Conservation (phyloP, 1,140 invertebrate genomes). For the Leptinotarsa undecemlineata region DNA sequence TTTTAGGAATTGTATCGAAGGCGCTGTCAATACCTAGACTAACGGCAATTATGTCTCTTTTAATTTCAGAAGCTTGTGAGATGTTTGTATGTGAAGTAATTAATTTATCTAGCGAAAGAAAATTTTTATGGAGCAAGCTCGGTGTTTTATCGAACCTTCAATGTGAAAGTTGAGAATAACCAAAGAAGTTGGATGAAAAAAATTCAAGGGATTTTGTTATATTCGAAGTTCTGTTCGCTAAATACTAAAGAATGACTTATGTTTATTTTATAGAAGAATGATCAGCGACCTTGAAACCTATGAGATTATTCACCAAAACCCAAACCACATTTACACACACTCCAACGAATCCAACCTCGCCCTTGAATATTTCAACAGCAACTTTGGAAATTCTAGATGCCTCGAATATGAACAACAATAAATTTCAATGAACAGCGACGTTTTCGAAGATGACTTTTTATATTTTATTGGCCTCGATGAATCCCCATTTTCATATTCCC, state of each 20-base stretch:
- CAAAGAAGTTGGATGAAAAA: too few species aligned
- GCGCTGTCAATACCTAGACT: conserved; percentile 10
- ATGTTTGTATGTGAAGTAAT: conserved; percentile 17
- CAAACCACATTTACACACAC: neutral
- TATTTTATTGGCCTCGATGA: conserved; percentile 32
- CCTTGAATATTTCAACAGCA: neutral
- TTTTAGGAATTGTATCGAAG: conserved; percentile 14
- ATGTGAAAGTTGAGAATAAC: too few species aligned
- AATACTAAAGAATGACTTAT: too few species aligned
- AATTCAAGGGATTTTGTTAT: too few species aligned
- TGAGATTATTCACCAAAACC: too few species aligned
- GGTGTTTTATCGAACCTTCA: too few species aligned
- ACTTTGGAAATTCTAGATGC: neutral
- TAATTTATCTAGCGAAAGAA: too few species aligned
- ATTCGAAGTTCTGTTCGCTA: too few species aligned
- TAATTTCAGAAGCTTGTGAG: conserved; percentile 3
- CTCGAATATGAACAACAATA: conserved; percentile 11
- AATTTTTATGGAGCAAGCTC: too few species aligned
- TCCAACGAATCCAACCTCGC: neutral
- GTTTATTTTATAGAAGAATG: too few species aligned
- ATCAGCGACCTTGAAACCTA: too few species aligned
- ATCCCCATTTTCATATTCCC: conserved; percentile 47
- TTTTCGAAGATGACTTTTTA: conserved; percentile 21
- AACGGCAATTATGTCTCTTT: conserved; percentile 19
- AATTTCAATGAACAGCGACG: conserved; percentile 22